Percentiles rank a stretch among this genome's conserved stretches.
These are phyloP conservation scores for Pseudomyrmex cubaensis DNA, from an alignment of 1,140 invertebrate species.

Conservation along the genomic window DNA sequence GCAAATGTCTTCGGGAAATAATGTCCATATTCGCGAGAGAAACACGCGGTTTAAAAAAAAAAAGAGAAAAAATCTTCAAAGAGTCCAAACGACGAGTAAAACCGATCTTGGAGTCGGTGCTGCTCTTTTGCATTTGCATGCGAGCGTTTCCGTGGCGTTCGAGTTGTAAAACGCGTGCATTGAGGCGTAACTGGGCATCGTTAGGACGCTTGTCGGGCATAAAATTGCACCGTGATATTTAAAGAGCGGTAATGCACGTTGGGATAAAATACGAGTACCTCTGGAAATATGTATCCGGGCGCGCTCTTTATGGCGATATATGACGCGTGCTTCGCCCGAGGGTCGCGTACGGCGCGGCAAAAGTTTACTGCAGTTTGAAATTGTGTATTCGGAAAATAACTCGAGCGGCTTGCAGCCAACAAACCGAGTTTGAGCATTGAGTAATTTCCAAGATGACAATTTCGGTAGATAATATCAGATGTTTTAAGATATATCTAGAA, in stretches of 20 bases:
- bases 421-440: slow-evolving; percentile 23
- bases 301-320: slow-evolving; percentile 53
- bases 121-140: slow-evolving; percentile 30
- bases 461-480: slow-evolving; percentile 3
- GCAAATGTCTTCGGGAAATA: slow-evolving; percentile 28
- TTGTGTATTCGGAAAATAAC: slow-evolving; percentile 47
- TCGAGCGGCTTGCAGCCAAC: not conserved
- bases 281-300: slow-evolving; percentile 42
- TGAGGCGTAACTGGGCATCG: slow-evolving; percentile 48
- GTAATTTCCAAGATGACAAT: not conserved
- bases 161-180: slow-evolving; percentile 28
- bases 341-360: slow-evolving; percentile 18
- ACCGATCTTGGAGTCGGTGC: slow-evolving; percentile 17
- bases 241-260: slow-evolving; percentile 53
- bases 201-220: slow-evolving; percentile 50
- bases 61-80: slow-evolving; percentile 4
- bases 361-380: slow-evolving; percentile 49
- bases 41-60: not conserved
- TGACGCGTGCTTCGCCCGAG: slow-evolving; percentile 28
- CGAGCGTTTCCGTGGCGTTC: slow-evolving; percentile 15
- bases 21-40: not conserved
- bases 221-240: slow-evolving; percentile 55
- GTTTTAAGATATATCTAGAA: not conserved
- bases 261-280: slow-evolving; percentile 54
- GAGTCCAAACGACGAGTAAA: slow-evolving; percentile 9